Percentiles rank a stretch among this genome's conserved stretches.
phyloP scores from a whole-genome alignment of 2,888 invertebrate genomes.

The Anthophora plumipes region DNA sequence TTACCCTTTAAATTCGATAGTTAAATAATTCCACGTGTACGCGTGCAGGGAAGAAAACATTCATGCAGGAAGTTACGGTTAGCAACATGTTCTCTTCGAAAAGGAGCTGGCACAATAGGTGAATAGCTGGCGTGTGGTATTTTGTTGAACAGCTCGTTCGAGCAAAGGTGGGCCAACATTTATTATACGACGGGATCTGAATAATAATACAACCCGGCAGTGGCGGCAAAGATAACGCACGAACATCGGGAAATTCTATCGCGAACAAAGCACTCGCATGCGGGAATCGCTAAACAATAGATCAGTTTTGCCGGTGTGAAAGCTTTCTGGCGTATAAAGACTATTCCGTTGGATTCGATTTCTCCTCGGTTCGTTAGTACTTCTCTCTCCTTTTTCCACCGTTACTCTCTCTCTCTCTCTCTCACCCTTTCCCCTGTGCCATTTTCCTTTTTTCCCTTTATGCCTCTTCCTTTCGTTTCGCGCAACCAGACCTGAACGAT shows the following conservation, averaged over 20 bases:
- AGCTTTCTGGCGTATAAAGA: conserved; percentile 5
- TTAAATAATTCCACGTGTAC: no score
- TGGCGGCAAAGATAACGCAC: conserved; percentile 5
- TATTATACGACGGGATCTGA: conserved; percentile 14
- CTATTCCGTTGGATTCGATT: conserved; percentile 17
- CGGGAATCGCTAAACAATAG: conserved; percentile 36
- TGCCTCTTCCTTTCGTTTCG: not conserved
- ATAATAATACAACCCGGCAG: conserved; percentile 24
- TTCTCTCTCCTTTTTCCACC: not conserved
- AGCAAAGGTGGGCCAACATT: conserved; percentile 12
- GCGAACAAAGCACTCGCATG: conserved; percentile 22
- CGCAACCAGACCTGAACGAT: no score
- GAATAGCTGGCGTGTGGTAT: not conserved
- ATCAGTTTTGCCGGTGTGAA: conserved; percentile 26
- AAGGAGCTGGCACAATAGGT: not conserved
- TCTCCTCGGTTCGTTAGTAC: not conserved
- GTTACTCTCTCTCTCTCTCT: no score
- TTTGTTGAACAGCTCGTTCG: conserved; percentile 2
- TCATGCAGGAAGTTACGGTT: not conserved
- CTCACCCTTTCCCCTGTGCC: no score
- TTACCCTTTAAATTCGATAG: no score
- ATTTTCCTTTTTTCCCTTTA: not conserved
- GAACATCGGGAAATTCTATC: conserved; percentile 27
- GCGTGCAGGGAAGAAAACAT: not conserved
- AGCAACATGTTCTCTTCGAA: not conserved